Evolutionary conservation across 2,797 vertebrate species (phyloP).

Genomic region (Alectoris magna): DNA sequence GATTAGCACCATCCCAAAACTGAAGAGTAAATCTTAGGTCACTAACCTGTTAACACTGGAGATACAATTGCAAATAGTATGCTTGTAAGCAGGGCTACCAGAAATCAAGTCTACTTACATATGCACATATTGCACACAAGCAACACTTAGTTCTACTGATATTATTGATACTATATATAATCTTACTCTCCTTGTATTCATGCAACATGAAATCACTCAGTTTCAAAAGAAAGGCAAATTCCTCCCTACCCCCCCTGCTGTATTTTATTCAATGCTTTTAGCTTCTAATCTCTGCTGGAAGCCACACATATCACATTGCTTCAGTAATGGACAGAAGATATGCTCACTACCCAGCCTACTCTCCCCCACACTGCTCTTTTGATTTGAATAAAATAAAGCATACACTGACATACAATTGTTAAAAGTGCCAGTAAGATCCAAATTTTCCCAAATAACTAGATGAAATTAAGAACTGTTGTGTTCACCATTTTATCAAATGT

Average conservation of each 20-base stretch:
- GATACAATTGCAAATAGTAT: background rate
- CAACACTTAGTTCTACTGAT: fast-evolving
- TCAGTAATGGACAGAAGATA: background rate
- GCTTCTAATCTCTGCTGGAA: background rate
- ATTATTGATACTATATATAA: background rate
- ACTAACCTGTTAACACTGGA: background rate
- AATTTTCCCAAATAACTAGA: background rate
- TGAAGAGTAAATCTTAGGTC: background rate
- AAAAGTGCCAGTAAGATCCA: background rate
- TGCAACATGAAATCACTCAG: background rate
- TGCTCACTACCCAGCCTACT: background rate
- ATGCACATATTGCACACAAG: background rate
- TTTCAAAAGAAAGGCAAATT: background rate
- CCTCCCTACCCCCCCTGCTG: background rate
- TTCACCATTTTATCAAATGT: background rate
- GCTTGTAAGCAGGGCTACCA: background rate
- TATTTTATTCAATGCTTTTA: background rate
- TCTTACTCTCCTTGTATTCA: background rate
- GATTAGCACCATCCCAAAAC: background rate
- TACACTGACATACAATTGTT: background rate
- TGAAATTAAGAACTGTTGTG: background rate
- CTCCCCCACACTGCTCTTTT: background rate
- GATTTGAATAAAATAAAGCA: background rate
- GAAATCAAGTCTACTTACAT: background rate
- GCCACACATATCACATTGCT: background rate